Evolutionary conservation across 2,888 invertebrate species (phyloP).

Genomic region (Microdon myrmicae): DNA sequence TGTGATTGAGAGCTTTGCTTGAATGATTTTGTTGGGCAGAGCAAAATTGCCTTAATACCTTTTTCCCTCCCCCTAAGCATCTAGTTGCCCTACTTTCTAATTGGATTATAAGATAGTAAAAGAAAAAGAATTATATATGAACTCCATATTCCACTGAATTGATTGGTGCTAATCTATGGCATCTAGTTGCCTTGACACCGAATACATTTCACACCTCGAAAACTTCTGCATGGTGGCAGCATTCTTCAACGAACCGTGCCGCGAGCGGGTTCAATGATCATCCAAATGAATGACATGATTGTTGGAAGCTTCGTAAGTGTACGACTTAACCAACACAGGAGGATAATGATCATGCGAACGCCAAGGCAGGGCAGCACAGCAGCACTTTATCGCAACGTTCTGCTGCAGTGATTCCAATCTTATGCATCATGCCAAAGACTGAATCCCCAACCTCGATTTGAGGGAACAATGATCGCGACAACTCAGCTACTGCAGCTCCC

Average conservation of each 20-base stretch:
- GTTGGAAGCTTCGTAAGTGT: conserved; percentile 38
- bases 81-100: too few species aligned
- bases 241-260: conserved; percentile 21
- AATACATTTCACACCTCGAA: too few species aligned
- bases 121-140: too few species aligned
- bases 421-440: conserved; percentile 49
- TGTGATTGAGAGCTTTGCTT: too few species aligned
- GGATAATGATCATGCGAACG: background rate
- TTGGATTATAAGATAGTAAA: too few species aligned
- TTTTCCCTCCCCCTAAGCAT: too few species aligned
- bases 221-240: background rate
- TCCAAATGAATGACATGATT: conserved; percentile 46
- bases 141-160: too few species aligned
- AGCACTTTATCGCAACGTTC: conserved; percentile 52
- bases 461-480: conserved; percentile 38
- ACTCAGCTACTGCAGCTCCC: conserved; percentile 9
- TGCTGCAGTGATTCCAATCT: conserved; percentile 52
- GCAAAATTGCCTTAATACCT: too few species aligned
- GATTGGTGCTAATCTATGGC: too few species aligned
- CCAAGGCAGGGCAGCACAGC: conserved; percentile 25
- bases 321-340: background rate
- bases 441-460: conserved; percentile 49
- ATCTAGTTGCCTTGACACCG: too few species aligned
- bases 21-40: too few species aligned
- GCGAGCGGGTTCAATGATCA: conserved; percentile 44